These are phyloP conservation scores for Thecocarcelia acutangulata DNA, from an alignment of 2,888 invertebrate genomes.

Conservation along the genomic window DNA sequence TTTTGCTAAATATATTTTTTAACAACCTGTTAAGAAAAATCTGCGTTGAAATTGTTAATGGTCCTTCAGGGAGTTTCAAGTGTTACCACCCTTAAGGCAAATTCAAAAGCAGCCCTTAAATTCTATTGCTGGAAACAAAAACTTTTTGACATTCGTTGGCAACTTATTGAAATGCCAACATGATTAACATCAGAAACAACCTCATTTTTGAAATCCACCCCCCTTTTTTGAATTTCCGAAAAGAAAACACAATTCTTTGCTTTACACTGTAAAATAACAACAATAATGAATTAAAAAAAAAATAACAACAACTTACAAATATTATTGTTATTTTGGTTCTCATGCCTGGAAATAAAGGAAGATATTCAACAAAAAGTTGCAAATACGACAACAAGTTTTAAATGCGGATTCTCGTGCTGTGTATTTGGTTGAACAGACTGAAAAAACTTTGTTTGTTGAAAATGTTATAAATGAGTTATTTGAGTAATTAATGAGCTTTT, in stretches of 20 bases:
- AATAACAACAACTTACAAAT: constrained; percentile 39
- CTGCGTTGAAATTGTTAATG: constrained; percentile 46
- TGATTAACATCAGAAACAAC: constrained; percentile 36
- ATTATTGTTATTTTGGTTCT: constrained; percentile 46
- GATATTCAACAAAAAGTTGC: not conserved
- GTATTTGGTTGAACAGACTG: constrained; percentile 31
- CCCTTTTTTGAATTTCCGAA: not conserved
- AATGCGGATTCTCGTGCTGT: constrained; percentile 12
- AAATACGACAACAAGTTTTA: constrained; percentile 22
- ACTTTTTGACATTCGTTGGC: constrained; percentile 51
- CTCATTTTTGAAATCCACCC: constrained; percentile 51
- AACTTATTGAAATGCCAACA: constrained; percentile 53
- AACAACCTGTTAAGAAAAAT: constrained; percentile 55
- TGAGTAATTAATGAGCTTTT: constrained; percentile 80
- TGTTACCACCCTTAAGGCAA: constrained; percentile 22
- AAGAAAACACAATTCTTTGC: not conserved
- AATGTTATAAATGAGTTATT: constrained; percentile 80
- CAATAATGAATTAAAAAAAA: constrained; percentile 19
- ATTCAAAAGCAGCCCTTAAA: constrained; percentile 25
- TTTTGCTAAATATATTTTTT: not conserved
- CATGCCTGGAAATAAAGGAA: constrained; percentile 17
- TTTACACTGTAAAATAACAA: constrained; percentile 20
- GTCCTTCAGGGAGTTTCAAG: constrained; percentile 51
- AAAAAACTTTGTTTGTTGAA: constrained; percentile 75
- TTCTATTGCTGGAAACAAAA: constrained; percentile 9